A percentile compares a stretch with the other conserved stretches of the same genome.
These are phyloP conservation scores for Merluccius polli DNA, from an alignment of 2,797 vertebrate genomes.

Conservation along the genomic window DNA sequence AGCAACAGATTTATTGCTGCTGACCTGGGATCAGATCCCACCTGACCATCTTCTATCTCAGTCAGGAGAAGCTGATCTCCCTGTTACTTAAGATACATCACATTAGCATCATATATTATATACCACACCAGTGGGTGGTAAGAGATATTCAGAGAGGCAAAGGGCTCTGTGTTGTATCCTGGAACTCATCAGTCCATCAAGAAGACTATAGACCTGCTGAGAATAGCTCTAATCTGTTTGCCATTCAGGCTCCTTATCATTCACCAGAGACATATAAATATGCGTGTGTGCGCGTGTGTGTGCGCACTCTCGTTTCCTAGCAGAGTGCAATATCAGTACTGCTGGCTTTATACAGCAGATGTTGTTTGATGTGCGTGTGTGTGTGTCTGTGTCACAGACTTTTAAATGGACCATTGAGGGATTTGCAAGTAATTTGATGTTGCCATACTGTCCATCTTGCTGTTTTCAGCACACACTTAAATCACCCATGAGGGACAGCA, in stretches of 20 bases:
- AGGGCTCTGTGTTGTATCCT: not conserved
- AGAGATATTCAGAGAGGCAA: not conserved
- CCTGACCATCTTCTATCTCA: not conserved
- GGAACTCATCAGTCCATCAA: not conserved
- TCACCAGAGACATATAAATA: not conserved
- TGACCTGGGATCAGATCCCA: conserved; percentile 1
- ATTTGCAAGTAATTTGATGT: not conserved
- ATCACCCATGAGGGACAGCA: not conserved
- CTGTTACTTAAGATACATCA: not conserved
- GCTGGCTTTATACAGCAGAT: not conserved
- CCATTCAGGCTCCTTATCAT: not conserved
- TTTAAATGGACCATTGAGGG: not conserved
- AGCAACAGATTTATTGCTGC: not conserved
- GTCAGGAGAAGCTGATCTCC: not conserved
- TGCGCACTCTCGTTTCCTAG: too few species aligned
- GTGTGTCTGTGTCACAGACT: not conserved
- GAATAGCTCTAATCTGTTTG: conserved; percentile 1
- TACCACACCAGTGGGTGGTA: not conserved
- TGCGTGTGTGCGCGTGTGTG: too few species aligned
- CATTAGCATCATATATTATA: not conserved
- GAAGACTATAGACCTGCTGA: not conserved
- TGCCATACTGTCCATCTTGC: not conserved
- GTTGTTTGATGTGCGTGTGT: not conserved
- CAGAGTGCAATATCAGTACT: not conserved
- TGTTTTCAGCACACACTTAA: not conserved